Base-by-base conservation (phyloP, 2,113 vertebrate genomes). In the Parus major region DNA sequence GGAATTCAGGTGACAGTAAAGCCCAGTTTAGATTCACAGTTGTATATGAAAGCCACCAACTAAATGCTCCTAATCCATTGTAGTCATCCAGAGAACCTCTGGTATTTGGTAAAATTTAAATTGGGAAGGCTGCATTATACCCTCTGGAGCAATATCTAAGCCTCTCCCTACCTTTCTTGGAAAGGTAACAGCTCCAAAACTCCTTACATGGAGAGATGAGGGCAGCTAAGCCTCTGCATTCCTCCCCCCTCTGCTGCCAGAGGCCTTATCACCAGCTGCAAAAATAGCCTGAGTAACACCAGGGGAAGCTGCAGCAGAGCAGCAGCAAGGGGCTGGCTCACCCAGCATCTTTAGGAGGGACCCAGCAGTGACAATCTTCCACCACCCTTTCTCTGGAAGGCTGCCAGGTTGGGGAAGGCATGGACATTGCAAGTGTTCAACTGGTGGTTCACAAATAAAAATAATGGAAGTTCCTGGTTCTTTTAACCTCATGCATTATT, bases 261-360 rank as follows among this genome's bases (percentile, higher is more conserved):
- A 12, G 69, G 92, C 94, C 96, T 98, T 98, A 98, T 98, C 98
- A 82, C 92, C 70, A 84, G 80, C 88, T 96, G 93, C 95, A 98
- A 98, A 98, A 98, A 98, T 98, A 98, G 98, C 96, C 87, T 83
- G 49, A 39, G 88, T 97, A 97, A 98, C 97, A 97, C 91, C 92
- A 94, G 75, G 95, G 92, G 87, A 93, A 94, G 91, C 42, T 79
- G 92, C 83, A 93, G 49, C 83, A 90, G 96, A 91, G 83, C 72
- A 81, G 96, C 71, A 96, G 89, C 87, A 77, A 63, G 5, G 80
- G 75, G 69, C 56, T 44, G 76, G n/a, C 84, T 92, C 78, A 27
- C 47, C 76, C 93, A 87, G 61, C 88, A 56, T 61, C 91, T 91
- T 84, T 24, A 81, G 59, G 88, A 29, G 42, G 92, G 87, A 69